Evolutionary conservation across 2,113 vertebrate genomes (phyloP).

Genomic region (Sakesphorus luctuosus): DNA sequence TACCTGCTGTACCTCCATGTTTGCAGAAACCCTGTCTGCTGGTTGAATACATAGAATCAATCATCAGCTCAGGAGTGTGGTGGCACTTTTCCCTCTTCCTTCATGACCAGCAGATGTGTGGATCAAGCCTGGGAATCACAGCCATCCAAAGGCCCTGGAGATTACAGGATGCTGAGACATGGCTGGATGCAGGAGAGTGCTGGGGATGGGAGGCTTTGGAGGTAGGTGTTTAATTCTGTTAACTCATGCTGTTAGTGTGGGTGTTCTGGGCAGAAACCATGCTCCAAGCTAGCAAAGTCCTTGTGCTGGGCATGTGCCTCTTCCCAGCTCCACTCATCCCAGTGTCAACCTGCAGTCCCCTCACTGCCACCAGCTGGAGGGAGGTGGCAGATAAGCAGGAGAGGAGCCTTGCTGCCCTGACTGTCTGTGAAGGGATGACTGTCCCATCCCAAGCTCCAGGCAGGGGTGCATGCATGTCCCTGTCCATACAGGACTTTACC

Average conservation of each 20-base stretch:
- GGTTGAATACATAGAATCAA: rapidly evolving
- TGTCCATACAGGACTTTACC: rapidly evolving
- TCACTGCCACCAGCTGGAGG: rapidly evolving
- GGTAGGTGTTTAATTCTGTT: neutral
- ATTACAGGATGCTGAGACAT: rapidly evolving
- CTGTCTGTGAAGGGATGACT: neutral
- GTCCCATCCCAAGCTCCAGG: neutral
- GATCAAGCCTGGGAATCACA: neutral
- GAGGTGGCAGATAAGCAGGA: neutral
- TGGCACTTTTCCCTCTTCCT: neutral
- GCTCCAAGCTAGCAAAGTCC: neutral
- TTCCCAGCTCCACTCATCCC: too few relatives aligned
- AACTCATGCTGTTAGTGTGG: neutral
- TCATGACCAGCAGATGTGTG: neutral
- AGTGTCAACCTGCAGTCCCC: neutral
- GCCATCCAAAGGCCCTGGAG: neutral
- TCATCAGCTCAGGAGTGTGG: neutral
- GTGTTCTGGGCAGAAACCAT: neutral
- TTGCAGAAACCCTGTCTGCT: neutral
- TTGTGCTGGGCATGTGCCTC: neutral
- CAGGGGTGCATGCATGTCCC: rapidly evolving
- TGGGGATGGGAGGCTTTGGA: rapidly evolving
- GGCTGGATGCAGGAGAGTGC: neutral
- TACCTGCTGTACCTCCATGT: neutral
- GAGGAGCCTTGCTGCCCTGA: neutral